Conservation (phyloP, 1,140 invertebrate genomes). For the Zophobas atratus region DNA sequence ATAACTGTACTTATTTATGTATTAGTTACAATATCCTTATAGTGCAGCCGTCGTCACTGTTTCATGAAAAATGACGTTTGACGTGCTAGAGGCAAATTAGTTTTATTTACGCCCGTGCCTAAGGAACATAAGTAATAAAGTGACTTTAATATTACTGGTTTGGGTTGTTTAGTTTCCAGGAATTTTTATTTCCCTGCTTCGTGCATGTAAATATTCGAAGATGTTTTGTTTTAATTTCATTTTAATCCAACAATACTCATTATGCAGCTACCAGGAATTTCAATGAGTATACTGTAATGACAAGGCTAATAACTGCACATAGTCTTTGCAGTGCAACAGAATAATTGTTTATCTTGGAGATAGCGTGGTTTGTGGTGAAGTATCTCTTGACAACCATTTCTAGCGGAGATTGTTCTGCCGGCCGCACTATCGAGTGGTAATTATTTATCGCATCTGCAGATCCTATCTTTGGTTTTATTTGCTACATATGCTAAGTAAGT, state of each 20-base stretch:
- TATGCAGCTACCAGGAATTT: slow-evolving; percentile 10
- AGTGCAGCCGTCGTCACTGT: too few species aligned
- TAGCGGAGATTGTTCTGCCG: slow-evolving; percentile 1
- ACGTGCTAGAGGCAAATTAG: too few species aligned
- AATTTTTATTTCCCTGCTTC: too few species aligned
- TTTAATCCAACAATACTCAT: not conserved
- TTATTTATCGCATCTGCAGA: slow-evolving; percentile 47
- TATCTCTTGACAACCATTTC: slow-evolving; percentile 12
- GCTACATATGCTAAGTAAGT: slow-evolving; percentile 32
- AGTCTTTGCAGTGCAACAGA: not conserved
- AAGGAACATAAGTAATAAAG: too few species aligned
- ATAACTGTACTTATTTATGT: too few species aligned
- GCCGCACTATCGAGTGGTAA: slow-evolving; percentile 33
- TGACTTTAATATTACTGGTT: too few species aligned
- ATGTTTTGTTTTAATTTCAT: too few species aligned
- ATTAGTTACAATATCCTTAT: too few species aligned
- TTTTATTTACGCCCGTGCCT: too few species aligned
- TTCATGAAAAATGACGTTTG: too few species aligned
- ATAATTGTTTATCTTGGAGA: slow-evolving; percentile 19
- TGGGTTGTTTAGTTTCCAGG: too few species aligned
- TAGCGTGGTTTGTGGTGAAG: not conserved
- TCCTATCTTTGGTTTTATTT: slow-evolving; percentile 46
- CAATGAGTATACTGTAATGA: not conserved
- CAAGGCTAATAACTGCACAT: slow-evolving; percentile 8
- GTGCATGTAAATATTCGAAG: too few species aligned